These are phyloP conservation scores for Lordiphosa stackelbergi DNA, from an alignment of 1,140 invertebrate genomes.

Conservation along the genomic window DNA sequence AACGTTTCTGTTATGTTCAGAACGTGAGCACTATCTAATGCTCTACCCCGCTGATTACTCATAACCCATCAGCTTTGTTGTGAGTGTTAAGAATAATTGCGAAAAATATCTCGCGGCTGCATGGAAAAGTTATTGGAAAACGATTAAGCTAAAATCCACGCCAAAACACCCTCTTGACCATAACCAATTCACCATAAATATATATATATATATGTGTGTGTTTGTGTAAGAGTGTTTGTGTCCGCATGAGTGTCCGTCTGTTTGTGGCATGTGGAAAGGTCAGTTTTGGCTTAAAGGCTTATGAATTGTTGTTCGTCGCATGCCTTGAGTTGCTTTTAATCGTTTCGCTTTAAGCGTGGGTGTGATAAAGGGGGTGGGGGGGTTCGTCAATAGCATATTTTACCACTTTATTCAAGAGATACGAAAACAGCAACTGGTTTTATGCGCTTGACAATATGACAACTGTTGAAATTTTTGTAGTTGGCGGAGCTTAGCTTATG, in stretches of 20 bases:
- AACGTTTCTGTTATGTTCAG: no score
- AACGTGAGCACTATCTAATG: no score
- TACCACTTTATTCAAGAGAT: slow-evolving; percentile 15
- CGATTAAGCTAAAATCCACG: slow-evolving; percentile 49
- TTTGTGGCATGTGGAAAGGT: slow-evolving; percentile 54
- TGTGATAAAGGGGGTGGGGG: not conserved
- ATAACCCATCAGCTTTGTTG: not conserved
- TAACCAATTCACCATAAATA: slow-evolving; percentile 17
- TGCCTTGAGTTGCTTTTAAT: slow-evolving; percentile 60
- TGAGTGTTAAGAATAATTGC: slow-evolving; percentile 17
- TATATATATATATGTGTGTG: slow-evolving; percentile 5
- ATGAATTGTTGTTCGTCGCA: slow-evolving; percentile 34
- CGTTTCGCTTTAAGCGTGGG: slow-evolving; percentile 27
- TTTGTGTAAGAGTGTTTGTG: slow-evolving; percentile 4
- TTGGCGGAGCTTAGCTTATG: not conserved
- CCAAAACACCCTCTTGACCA: slow-evolving; percentile 25
- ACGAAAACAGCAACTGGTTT: slow-evolving; percentile 52
- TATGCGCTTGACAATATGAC: slow-evolving; percentile 7
- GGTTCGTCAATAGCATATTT: slow-evolving; percentile 12
- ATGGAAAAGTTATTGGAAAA: slow-evolving; percentile 47
- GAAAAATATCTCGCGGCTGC: slow-evolving; percentile 33
- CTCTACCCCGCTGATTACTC: not conserved
- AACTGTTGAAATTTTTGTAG: slow-evolving; percentile 45
- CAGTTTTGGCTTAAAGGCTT: slow-evolving; percentile 69
- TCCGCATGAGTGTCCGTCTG: slow-evolving; percentile 9